phyloP scores from a whole-genome alignment of 2,113 vertebrate species.

The Proterorhinus semilunaris region DNA sequence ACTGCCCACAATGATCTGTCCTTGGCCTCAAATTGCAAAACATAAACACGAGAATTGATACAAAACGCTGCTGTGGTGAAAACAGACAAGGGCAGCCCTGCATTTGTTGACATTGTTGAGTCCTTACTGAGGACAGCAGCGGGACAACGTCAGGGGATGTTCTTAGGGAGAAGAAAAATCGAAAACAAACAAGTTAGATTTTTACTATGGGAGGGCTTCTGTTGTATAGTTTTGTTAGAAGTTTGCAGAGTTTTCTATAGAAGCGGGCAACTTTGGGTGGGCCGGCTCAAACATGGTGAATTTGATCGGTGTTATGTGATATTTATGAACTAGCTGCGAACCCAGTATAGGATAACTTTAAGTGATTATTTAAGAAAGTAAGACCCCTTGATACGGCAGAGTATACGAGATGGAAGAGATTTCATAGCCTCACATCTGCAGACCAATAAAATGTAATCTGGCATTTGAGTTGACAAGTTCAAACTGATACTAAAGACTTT shows the following conservation, averaged over 20 bases:
- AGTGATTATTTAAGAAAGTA: constrained; percentile 50
- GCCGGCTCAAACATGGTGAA: constrained; percentile 25
- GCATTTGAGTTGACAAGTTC: constrained; percentile 22
- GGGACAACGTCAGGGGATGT: constrained; percentile 18
- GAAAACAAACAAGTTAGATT: constrained; percentile 42
- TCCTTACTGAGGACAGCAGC: constrained; percentile 36
- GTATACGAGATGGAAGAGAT: constrained; percentile 64
- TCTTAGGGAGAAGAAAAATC: constrained; percentile 66
- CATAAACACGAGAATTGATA: constrained; percentile 39
- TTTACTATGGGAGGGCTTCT: constrained; percentile 11
- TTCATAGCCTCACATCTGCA: constrained; percentile 66
- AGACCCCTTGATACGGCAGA: constrained; percentile 55
- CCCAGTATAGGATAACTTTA: constrained; percentile 26
- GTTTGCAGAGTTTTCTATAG: not conserved
- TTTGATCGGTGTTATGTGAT: constrained; percentile 57
- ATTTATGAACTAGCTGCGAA: constrained; percentile 61
- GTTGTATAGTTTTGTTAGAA: constrained; percentile 14
- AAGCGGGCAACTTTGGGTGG: constrained; percentile 27
- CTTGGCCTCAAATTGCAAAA: constrained; percentile 22
- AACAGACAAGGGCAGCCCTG: constrained; percentile 30
- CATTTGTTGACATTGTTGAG: constrained; percentile 66
- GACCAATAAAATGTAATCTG: constrained; percentile 49
- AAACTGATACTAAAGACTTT: not conserved
- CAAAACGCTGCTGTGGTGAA: constrained; percentile 25
- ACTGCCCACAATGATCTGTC: constrained; percentile 9